Evolutionary conservation across 2,113 vertebrate species (phyloP).

Genomic region (Calypte anna): DNA sequence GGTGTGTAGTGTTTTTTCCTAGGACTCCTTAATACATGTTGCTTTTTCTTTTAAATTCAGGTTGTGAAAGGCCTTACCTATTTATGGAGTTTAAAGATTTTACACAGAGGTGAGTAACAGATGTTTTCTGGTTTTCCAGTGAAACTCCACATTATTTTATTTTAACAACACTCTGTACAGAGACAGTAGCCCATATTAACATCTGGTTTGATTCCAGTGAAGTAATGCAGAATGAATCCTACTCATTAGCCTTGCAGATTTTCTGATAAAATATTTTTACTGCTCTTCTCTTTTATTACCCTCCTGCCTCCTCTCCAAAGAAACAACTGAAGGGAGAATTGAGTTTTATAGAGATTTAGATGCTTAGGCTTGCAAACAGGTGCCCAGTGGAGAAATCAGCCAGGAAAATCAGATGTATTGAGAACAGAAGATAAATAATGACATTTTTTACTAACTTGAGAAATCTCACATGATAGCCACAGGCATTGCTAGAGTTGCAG

Average conservation of each 20-base stretch:
- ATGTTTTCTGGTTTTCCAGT: not conserved
- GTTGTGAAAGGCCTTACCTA: conserved; percentile 98
- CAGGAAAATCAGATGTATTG: not conserved
- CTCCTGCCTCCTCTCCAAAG: not conserved
- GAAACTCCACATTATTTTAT: not conserved
- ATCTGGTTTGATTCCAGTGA: not conserved
- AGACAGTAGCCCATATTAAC: not conserved
- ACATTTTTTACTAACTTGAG: not conserved
- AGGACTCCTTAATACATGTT: not conserved
- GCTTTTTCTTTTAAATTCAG: conserved; percentile 71
- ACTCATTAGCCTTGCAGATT: not conserved
- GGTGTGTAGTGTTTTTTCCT: not conserved
- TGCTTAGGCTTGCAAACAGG: not conserved
- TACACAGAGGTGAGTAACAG: conserved; percentile 90
- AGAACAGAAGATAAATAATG: not conserved
- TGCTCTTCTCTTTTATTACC: not conserved
- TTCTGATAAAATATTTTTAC: not conserved
- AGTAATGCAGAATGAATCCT: not conserved
- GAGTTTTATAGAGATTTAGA: not conserved
- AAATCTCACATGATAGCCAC: not conserved
- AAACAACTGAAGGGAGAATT: not conserved
- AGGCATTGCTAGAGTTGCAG: not conserved
- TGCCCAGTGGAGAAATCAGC: not conserved
- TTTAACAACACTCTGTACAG: not conserved
- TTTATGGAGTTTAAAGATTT: conserved; percentile 98